Percentiles rank a stretch among this genome's conserved stretches.
phyloP scores from a whole-genome alignment of 2,113 vertebrate species.

The human (Homo sapiens) region DNA sequence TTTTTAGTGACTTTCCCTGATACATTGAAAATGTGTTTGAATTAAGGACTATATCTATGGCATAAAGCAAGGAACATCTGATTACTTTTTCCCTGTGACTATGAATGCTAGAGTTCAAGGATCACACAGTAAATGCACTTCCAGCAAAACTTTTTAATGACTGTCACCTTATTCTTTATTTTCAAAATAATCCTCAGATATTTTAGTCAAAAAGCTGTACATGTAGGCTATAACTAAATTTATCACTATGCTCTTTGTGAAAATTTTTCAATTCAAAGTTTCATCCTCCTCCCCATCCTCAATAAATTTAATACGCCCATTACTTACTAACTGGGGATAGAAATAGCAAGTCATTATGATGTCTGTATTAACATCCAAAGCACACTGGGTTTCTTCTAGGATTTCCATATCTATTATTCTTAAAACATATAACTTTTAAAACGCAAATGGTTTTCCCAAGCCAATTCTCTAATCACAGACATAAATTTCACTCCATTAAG shows the following conservation, averaged over 20 bases:
- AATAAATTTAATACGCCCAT: constrained; percentile 30
- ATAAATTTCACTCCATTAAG: constrained; percentile 72
- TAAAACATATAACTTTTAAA: constrained; percentile 61
- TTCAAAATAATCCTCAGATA: constrained; percentile 15
- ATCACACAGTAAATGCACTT: not conserved
- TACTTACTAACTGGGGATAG: constrained; percentile 28
- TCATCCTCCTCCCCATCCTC: not conserved
- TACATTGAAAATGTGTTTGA: not conserved
- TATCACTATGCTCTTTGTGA: constrained; percentile 30
- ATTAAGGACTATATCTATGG: not conserved
- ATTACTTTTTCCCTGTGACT: not conserved
- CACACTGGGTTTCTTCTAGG: constrained; percentile 64
- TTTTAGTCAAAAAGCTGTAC: constrained; percentile 1
- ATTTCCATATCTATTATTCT: constrained; percentile 64
- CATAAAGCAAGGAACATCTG: not conserved
- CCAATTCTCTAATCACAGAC: constrained; percentile 66
- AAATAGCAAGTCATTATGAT: constrained; percentile 56
- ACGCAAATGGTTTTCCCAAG: constrained; percentile 67
- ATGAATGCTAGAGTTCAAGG: not conserved
- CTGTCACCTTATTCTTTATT: constrained; percentile 40
- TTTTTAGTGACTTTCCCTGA: not conserved
- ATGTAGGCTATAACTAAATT: constrained; percentile 6
- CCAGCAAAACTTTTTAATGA: not conserved
- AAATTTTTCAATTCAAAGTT: not conserved
- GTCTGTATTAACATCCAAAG: constrained; percentile 61